Conservation (phyloP, 2,113 vertebrate species). For the Daubentonia madagascariensis region DNA sequence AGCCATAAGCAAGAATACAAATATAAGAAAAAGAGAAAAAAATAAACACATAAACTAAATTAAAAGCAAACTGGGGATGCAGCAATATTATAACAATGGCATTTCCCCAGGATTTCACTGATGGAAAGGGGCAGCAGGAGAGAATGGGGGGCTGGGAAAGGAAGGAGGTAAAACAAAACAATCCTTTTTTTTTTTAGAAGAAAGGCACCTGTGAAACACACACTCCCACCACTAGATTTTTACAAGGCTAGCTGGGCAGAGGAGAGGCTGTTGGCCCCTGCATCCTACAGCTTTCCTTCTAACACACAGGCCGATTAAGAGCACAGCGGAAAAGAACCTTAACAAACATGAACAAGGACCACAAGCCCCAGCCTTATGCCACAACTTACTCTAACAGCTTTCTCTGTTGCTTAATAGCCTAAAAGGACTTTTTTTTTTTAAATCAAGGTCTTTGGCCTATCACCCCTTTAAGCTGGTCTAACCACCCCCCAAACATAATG, state of each 20-base stretch:
- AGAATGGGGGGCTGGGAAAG: background rate
- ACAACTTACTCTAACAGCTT: slow-evolving; percentile 57
- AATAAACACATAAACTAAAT: background rate
- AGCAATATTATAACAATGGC: background rate
- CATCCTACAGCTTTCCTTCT: background rate
- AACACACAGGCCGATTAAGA: background rate
- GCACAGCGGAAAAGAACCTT: background rate
- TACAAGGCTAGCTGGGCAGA: background rate
- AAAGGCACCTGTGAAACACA: slow-evolving; percentile 75
- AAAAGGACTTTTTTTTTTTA: background rate
- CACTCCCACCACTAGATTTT: background rate
- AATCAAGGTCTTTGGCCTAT: background rate
- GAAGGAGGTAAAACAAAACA: slow-evolving; percentile 18
- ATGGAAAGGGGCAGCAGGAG: background rate
- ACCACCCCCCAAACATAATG: background rate
- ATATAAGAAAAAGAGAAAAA: background rate
- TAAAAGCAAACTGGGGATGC: background rate
- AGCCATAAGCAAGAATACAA: background rate
- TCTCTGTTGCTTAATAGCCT: slow-evolving; percentile 9
- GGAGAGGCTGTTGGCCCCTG: background rate
- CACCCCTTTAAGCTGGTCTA: background rate
- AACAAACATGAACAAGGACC: background rate
- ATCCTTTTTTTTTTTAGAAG: slow-evolving; percentile 36
- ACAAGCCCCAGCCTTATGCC: background rate
- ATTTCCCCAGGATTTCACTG: background rate